phyloP scores from a whole-genome alignment of 1,140 invertebrate genomes.

The Drosophila sproati region DNA sequence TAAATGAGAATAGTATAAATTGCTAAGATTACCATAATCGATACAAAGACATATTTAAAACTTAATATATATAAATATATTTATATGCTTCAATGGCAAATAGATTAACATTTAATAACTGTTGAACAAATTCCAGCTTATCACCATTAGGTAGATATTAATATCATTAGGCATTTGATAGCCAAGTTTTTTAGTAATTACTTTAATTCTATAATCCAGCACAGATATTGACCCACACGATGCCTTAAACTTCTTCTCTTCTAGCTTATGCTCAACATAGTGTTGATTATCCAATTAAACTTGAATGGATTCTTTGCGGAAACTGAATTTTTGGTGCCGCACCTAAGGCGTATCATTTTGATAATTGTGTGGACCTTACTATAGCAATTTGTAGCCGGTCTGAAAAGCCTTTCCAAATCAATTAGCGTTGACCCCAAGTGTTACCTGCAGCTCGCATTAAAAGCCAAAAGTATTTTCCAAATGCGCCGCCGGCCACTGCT shows the following conservation, averaged over 20 bases:
- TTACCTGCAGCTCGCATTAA: conserved; percentile 49
- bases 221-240: neutral
- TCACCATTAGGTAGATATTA: neutral
- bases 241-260: neutral
- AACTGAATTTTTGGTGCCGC: conserved; percentile 15
- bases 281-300: conserved; percentile 22
- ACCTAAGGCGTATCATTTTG: conserved; percentile 44
- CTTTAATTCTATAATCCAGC: neutral
- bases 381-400: conserved; percentile 35
- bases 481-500: conserved; percentile 38
- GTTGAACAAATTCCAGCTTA: neutral
- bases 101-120: conserved; percentile 2
- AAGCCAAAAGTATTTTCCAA: conserved; percentile 44
- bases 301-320: conserved; percentile 34
- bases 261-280: neutral
- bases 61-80: no score
- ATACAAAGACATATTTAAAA: no score
- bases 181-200: neutral
- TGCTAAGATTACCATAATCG: no score
- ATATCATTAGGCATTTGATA: neutral
- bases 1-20: neutral
- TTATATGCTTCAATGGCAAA: neutral
- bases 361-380: conserved; percentile 39
- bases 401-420: conserved; percentile 74
- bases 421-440: conserved; percentile 71